A percentile compares a stretch with the other conserved stretches of the same genome.
Conservation (phyloP, 2,113 vertebrate species). For the Vulpes lagopus region DNA sequence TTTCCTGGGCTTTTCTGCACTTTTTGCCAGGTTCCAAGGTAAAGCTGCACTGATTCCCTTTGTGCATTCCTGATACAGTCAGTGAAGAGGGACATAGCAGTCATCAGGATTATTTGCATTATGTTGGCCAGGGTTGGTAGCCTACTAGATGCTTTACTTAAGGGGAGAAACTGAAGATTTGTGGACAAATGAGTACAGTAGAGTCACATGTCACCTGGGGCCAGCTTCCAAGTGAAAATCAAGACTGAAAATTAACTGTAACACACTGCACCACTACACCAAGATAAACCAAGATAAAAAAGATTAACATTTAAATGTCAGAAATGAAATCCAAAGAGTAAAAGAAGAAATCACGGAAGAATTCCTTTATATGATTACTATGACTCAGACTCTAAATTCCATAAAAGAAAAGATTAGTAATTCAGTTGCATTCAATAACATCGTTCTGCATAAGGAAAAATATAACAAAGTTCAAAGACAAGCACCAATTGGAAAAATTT, state of each 20-base stretch:
- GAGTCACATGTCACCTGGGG: not conserved
- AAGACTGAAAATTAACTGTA: not conserved
- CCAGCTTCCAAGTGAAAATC: not conserved
- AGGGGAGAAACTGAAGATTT: not conserved
- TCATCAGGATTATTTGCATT: not conserved
- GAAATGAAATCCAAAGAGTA: not conserved
- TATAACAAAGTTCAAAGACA: not conserved
- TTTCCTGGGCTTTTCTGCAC: not conserved
- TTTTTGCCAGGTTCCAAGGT: not conserved
- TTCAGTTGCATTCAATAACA: not conserved
- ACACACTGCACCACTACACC: not conserved
- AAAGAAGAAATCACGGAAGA: not conserved
- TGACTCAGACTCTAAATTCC: not conserved
- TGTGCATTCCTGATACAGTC: not conserved
- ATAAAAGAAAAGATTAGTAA: not conserved
- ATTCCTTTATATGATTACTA: not conserved
- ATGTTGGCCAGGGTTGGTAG: not conserved
- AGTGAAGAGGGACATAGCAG: too few relatives aligned
- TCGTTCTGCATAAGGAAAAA: not conserved
- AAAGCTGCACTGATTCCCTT: not conserved
- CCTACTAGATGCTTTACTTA: not conserved
- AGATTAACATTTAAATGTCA: not conserved
- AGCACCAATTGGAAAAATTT: not conserved
- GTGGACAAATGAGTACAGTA: not conserved
- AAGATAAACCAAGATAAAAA: not conserved